Percentiles rank a stretch among this genome's conserved stretches.
Evolutionary conservation across 2,113 vertebrate species (phyloP).

Genomic region (Pungitius pungitius): DNA sequence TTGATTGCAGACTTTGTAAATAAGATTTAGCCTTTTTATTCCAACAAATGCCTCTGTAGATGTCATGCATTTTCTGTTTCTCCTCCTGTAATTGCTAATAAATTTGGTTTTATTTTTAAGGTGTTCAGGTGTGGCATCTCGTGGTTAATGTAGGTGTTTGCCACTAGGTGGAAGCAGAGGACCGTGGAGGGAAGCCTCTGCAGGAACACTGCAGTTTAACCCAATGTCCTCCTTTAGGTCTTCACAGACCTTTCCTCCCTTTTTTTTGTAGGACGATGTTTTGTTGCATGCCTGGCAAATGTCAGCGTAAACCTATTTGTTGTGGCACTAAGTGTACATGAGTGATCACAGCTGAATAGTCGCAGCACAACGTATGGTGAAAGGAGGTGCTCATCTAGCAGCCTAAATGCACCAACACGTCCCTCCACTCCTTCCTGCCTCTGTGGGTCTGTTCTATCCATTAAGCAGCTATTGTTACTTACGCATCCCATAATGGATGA

Average conservation of each 20-base stretch:
- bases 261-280: neutral
- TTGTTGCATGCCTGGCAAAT: neutral
- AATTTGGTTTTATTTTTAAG: constrained; percentile 76
- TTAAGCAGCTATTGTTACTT: constrained; percentile 30
- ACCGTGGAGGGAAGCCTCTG: neutral
- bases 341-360: neutral
- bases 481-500: constrained; percentile 13
- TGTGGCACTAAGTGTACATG: neutral
- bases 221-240: constrained; percentile 5
- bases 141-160: neutral
- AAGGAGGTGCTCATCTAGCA: neutral
- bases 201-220: neutral
- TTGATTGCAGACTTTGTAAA: constrained; percentile 78
- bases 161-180: constrained; percentile 73
- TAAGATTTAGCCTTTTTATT: constrained; percentile 77
- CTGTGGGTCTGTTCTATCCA: constrained; percentile 21
- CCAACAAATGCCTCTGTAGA: constrained; percentile 63
- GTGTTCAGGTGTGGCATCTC: constrained; percentile 4
- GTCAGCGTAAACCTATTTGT: neutral
- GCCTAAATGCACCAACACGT: neutral
- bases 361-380: neutral
- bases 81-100: constrained; percentile 74
- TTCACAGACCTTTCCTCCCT: neutral
- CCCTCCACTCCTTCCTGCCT: neutral
- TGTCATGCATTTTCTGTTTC: constrained; percentile 65